These are phyloP conservation scores for Timema cristinae DNA, from an alignment of 2,888 invertebrate species.

Conservation along the genomic window DNA sequence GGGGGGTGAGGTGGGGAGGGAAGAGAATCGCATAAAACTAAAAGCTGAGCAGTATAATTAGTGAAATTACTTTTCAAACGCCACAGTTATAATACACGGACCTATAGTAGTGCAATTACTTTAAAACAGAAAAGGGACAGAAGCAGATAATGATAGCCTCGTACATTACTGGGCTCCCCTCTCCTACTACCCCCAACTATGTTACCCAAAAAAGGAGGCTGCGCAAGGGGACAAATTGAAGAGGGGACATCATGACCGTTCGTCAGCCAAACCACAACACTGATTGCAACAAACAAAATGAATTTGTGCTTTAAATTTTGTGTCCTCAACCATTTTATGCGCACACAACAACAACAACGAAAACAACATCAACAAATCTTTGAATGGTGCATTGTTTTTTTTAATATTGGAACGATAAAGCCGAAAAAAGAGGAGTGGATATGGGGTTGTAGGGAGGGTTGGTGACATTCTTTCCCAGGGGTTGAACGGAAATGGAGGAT, in stretches of 20 bases:
- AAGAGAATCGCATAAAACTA: too few relatives aligned
- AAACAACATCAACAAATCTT: neutral
- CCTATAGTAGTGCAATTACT: conserved; percentile 17
- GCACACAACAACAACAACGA: neutral
- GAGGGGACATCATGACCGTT: conserved; percentile 16
- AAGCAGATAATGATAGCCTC: conserved; percentile 5
- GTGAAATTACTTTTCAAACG: conserved; percentile 15
- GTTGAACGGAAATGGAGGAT: too few relatives aligned
- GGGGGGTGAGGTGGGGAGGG: neutral
- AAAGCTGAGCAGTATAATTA: conserved; percentile 8
- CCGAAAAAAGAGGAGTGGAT: too few relatives aligned
- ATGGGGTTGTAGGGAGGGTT: too few relatives aligned
- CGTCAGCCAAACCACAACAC: conserved; percentile 27
- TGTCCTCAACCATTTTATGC: conserved; percentile 12
- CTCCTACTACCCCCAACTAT: neutral
- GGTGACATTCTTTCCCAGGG: too few relatives aligned
- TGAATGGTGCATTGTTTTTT: too few relatives aligned
- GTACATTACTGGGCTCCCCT: neutral
- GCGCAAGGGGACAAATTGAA: neutral
- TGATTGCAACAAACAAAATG: conserved; percentile 28
- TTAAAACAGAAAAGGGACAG: conserved; percentile 6
- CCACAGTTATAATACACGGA: conserved; percentile 8
- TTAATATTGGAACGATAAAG: too few relatives aligned
- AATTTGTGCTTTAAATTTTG: conserved; percentile 25
- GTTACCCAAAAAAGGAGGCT: neutral